Conservation (phyloP, 2,797 vertebrate species). For the Megalops cyprinoides region DNA sequence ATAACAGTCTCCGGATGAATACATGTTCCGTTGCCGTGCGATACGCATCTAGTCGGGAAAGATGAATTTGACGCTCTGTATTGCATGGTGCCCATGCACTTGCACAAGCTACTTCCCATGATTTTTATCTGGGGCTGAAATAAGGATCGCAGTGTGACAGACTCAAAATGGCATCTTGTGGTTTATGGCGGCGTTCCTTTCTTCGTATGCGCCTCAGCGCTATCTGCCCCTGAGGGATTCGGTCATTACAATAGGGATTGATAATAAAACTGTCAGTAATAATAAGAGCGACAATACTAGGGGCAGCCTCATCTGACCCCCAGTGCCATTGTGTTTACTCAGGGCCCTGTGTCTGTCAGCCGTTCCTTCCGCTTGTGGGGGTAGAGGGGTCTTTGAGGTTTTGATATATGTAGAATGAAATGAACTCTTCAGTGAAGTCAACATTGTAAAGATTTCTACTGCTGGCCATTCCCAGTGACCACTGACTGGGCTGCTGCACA, state of each 20-base stretch:
- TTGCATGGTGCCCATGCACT: background rate
- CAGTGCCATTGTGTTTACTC: slow-evolving; percentile 28
- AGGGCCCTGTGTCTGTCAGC: slow-evolving; percentile 10
- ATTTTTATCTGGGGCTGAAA: background rate
- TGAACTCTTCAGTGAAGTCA: slow-evolving; percentile 32
- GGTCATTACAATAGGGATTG: background rate
- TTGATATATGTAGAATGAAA: slow-evolving; percentile 25
- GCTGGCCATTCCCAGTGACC: too few relatives aligned
- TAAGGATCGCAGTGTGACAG: too few relatives aligned
- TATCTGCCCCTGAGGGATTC: slow-evolving; percentile 26
- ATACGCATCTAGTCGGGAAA: background rate
- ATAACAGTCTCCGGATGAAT: background rate
- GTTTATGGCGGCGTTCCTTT: background rate
- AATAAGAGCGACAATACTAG: slow-evolving; percentile 41
- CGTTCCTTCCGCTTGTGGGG: slow-evolving; percentile 6
- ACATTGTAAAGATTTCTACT: slow-evolving; percentile 17
- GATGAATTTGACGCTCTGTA: too few relatives aligned
- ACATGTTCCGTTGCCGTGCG: background rate
- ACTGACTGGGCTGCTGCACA: background rate
- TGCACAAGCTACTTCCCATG: background rate
- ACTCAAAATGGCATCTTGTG: background rate
- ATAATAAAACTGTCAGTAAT: slow-evolving; percentile 41
- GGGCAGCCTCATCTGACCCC: slow-evolving; percentile 7
- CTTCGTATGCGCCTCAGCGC: background rate
- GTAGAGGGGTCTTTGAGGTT: slow-evolving; percentile 31